A percentile compares a stretch with the other conserved stretches of the same genome.
Conservation (phyloP, 2,888 invertebrate genomes). For the Acronicta alni region DNA sequence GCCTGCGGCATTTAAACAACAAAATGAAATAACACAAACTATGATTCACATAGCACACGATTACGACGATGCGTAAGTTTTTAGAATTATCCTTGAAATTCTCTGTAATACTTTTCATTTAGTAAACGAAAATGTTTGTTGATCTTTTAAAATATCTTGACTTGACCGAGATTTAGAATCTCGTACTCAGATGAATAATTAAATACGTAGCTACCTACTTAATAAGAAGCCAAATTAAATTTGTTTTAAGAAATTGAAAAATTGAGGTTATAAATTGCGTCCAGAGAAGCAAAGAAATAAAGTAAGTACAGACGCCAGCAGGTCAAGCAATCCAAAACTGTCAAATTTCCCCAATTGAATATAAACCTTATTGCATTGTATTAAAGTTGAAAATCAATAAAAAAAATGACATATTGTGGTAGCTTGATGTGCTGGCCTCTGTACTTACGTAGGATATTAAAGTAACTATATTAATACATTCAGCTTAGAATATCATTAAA, state of each 20-base stretch:
- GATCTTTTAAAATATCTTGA: conserved; percentile 45
- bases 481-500: too few relatives aligned
- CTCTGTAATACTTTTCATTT: conserved; percentile 18
- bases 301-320: too few relatives aligned
- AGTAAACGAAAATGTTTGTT: conserved; percentile 36
- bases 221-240: not conserved
- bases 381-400: too few relatives aligned
- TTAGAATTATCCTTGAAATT: conserved; percentile 27
- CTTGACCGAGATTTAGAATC: conserved; percentile 45
- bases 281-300: too few relatives aligned
- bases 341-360: too few relatives aligned
- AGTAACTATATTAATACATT: too few relatives aligned
- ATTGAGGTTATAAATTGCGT: not conserved
- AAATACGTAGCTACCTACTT: not conserved
- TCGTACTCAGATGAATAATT: conserved; percentile 15
- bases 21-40: conserved; percentile 14
- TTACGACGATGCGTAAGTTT: conserved; percentile 16
- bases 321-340: too few relatives aligned
- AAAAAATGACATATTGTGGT: too few relatives aligned
- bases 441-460: too few relatives aligned
- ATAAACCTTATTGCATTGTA: too few relatives aligned
- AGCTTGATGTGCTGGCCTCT: too few relatives aligned
- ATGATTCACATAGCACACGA: conserved; percentile 17
- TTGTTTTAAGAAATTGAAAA: not conserved
- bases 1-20: conserved; percentile 2